Percentiles rank a stretch among this genome's conserved stretches.
phyloP scores from a whole-genome alignment of 2,888 invertebrate species.

The Temnothorax rugatulus region DNA sequence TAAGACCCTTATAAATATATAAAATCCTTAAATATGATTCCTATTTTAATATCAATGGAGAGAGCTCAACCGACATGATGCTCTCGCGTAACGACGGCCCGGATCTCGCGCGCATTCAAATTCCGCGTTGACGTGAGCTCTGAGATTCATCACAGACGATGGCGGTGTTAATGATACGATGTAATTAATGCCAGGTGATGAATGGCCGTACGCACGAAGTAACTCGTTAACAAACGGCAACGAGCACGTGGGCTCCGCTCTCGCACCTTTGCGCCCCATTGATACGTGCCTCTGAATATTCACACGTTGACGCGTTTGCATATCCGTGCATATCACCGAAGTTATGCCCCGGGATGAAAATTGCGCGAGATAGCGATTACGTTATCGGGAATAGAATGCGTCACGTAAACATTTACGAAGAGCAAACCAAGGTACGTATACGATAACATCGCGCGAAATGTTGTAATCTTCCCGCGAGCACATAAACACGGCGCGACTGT shows the following conservation, averaged over 20 bases:
- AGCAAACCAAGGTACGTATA: background rate
- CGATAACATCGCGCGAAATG: background rate
- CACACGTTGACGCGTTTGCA: conserved; percentile 35
- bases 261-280: conserved; percentile 34
- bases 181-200: conserved; percentile 74
- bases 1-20: too few relatives aligned
- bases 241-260: conserved; percentile 53
- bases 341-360: conserved; percentile 8
- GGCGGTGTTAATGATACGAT: conserved; percentile 74
- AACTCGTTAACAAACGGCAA: conserved; percentile 62
- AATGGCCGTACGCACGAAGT: conserved; percentile 67
- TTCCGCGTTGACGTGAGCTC: conserved; percentile 46
- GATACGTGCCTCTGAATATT: conserved; percentile 47
- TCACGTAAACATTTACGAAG: conserved; percentile 12
- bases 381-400: conserved; percentile 19
- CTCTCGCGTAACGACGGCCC: background rate
- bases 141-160: conserved; percentile 71
- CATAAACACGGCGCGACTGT: background rate
- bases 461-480: background rate
- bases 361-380: conserved; percentile 22
- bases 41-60: conserved; percentile 12
- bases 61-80: background rate
- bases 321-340: conserved; percentile 1
- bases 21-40: background rate
- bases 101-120: conserved; percentile 5